Evolutionary conservation across 2,888 invertebrate species (phyloP), one percentile per base, ranked within the genome.

Genomic region (Euphydryas editha): DNA sequence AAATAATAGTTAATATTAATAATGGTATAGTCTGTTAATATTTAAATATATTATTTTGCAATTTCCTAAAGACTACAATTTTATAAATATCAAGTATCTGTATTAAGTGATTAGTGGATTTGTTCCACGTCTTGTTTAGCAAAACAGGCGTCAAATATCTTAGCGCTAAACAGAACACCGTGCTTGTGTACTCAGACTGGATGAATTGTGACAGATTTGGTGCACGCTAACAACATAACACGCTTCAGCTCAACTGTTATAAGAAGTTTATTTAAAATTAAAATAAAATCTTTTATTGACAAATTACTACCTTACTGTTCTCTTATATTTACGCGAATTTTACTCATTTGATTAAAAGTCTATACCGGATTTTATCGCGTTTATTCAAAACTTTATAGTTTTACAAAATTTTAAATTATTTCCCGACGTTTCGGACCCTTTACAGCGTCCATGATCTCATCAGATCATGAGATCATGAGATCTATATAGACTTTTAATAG

Each of bases 201-300:
- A 47, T 47, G 21, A 17, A 17, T 62, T 57, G 62, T 44, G 62
- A 54, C 54, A 54, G 54, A 62, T 62, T 56, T 62, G 49, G 62
- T 57, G 49, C 62, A 57, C 62, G 49, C 30, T 30, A 11, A 24
- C 13, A 51, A 24, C 21, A 36, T n/a, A 17, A 15, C 54, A 54
- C 54, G 36, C 36, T 17, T 36, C 17, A 36, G 10, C 54, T 36
- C 10, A 54, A 54, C 30, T 24, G 17, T n/a, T 54, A 8, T 20
- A 54, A 5, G n/a, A 24, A 17, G n/a, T 17, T n/a, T 24, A 24
- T 54, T 54, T 8, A 2, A 10, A 30, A 18, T 18, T n/a, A n/a
- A n/a, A n/a, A n/a, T n/a, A n/a, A n/a, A n/a, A n/a, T n/a, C n/a
- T n/a, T n/a, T n/a, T n/a, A n/a, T n/a, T n/a, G n/a, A n/a, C n/a